Conservation (phyloP, 2,888 invertebrate genomes). For the Lithophane ornitopus region DNA sequence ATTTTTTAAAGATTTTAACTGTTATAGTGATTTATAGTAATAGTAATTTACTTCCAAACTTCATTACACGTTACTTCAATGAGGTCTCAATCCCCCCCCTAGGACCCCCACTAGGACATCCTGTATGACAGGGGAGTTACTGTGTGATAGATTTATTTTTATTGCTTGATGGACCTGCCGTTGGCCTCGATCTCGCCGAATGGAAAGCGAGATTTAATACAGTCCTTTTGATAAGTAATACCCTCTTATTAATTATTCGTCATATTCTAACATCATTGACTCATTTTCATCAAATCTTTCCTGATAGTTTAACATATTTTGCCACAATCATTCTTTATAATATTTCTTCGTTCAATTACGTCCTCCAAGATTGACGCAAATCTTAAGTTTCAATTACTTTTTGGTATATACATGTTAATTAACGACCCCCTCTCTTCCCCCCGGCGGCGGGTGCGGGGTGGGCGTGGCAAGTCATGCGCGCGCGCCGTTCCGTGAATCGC, state of each 20-base stretch:
- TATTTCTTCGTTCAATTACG: constrained; percentile 16
- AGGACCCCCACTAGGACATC: too few relatives aligned
- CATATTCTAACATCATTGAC: not conserved
- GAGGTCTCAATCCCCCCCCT: too few relatives aligned
- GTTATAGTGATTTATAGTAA: too few relatives aligned
- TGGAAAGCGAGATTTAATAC: not conserved
- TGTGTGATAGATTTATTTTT: not conserved
- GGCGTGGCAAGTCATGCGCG: constrained; percentile 78
- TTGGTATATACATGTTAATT: constrained; percentile 62
- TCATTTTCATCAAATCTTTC: not conserved
- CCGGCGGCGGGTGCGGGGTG: constrained; percentile 59
- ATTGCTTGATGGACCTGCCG: not conserved
- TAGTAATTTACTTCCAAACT: too few relatives aligned
- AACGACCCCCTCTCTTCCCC: constrained; percentile 25
- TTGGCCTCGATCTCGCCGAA: not conserved
- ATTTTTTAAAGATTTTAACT: not conserved
- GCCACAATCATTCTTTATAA: not conserved
- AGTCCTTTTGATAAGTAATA: not conserved
- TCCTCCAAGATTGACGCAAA: constrained; percentile 45
- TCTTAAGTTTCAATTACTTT: constrained; percentile 65
- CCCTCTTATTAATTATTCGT: not conserved
- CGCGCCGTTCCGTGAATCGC: constrained; percentile 80
- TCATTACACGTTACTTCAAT: too few relatives aligned
- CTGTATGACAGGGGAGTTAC: too few relatives aligned
- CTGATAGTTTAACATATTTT: not conserved